Conservation (phyloP, 2,888 invertebrate genomes). For the Eupithecia dodoneata region DNA sequence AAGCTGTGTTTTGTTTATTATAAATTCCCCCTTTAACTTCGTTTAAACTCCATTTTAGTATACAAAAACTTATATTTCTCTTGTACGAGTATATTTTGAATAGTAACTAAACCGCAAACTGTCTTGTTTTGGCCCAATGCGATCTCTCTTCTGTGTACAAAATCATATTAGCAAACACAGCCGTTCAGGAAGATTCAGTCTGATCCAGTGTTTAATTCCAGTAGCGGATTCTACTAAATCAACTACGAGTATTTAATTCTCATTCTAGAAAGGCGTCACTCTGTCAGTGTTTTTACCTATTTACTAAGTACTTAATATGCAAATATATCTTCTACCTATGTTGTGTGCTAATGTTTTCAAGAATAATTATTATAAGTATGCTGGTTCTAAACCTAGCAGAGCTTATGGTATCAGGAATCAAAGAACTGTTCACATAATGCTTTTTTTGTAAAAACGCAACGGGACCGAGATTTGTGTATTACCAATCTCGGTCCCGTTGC, state of each 20-base stretch:
- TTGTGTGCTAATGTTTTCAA: too few relatives aligned
- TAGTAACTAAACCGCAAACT: background rate
- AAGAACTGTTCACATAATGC: too few relatives aligned
- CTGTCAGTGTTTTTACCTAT: background rate
- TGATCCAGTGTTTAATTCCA: conserved; percentile 8
- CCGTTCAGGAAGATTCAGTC: background rate
- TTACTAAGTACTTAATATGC: too few relatives aligned
- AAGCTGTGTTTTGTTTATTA: background rate
- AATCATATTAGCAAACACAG: conserved; percentile 15
- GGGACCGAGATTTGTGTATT: too few relatives aligned
- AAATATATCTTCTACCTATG: too few relatives aligned
- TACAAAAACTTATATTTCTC: background rate
- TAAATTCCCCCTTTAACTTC: background rate
- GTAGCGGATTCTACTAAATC: background rate
- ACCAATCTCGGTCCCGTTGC: background rate
- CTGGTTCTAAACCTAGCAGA: too few relatives aligned
- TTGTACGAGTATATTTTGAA: background rate
- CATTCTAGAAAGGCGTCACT: background rate
- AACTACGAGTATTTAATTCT: background rate
- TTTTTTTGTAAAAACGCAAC: too few relatives aligned
- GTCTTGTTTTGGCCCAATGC: conserved; percentile 2
- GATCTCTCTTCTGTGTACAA: background rate
- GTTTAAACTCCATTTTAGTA: background rate
- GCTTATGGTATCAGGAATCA: too few relatives aligned
- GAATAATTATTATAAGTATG: too few relatives aligned